phyloP scores from a whole-genome alignment of 2,113 vertebrate genomes.

The Perca schrenkii region DNA sequence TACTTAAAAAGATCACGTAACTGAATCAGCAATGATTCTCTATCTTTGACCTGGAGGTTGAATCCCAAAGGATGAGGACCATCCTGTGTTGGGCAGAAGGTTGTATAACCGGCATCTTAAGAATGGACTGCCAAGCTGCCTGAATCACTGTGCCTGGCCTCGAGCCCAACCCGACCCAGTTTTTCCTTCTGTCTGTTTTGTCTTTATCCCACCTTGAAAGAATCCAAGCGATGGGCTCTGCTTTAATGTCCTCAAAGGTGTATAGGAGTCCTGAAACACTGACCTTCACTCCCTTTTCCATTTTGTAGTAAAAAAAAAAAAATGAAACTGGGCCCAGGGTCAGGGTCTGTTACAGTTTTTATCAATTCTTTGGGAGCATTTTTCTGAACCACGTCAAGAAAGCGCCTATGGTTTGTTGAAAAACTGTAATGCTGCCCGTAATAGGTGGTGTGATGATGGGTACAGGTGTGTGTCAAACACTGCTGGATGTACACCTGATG shows the following conservation, averaged over 20 bases:
- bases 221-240: conserved; percentile 52
- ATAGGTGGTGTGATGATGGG: conserved; percentile 69
- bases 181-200: conserved; percentile 33
- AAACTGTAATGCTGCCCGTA: conserved; percentile 67
- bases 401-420: conserved; percentile 49
- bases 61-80: conserved; percentile 71
- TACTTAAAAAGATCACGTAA: conserved; percentile 68
- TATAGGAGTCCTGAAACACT: conserved; percentile 38
- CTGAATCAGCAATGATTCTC: conserved; percentile 56
- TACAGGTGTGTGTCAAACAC: conserved; percentile 64
- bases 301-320: conserved; percentile 58
- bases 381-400: conserved; percentile 39
- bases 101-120: conserved; percentile 59
- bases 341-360: conserved; percentile 54
- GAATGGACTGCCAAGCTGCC: conserved; percentile 77
- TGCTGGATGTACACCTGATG: conserved; percentile 74
- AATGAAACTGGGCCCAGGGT: conserved; percentile 30
- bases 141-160: conserved; percentile 85
- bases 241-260: conserved; percentile 56
- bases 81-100: conserved; percentile 55
- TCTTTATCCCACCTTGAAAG: conserved; percentile 42
- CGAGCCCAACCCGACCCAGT: conserved; percentile 51
- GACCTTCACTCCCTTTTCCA: conserved; percentile 51
- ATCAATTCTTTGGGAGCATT: conserved; percentile 17
- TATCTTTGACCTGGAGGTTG: conserved; percentile 65